Evolutionary conservation across 2,888 invertebrate species (phyloP).

Genomic region (Erebia ligea): DNA sequence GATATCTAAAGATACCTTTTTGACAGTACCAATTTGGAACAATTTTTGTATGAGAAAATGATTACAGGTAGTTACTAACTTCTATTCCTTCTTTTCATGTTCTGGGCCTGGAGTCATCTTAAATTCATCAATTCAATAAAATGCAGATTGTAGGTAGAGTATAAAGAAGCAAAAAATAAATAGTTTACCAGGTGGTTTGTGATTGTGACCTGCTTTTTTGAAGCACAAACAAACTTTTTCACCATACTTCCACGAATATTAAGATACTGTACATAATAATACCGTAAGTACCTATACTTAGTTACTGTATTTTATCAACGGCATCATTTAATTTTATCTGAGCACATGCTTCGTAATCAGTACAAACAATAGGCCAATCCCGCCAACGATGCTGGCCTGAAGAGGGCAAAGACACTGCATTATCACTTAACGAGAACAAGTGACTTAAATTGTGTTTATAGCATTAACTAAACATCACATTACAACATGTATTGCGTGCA

Average conservation of each 20-base stretch:
- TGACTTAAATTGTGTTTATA: conserved; percentile 81
- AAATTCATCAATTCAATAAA: too few relatives aligned
- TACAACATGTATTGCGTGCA: too few relatives aligned
- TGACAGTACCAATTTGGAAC: too few relatives aligned
- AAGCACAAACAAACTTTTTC: not conserved
- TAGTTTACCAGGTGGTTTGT: too few relatives aligned
- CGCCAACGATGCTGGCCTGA: conserved; percentile 38
- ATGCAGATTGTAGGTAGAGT: too few relatives aligned
- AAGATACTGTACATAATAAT: not conserved
- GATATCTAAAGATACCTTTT: too few relatives aligned
- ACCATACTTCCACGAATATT: conserved; percentile 2
- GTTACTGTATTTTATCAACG: conserved; percentile 2
- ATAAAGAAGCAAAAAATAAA: too few relatives aligned
- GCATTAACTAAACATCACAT: conserved; percentile 43
- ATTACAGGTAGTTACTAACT: not conserved
- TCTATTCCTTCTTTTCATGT: not conserved
- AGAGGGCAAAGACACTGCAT: conserved; percentile 75
- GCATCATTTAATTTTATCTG: conserved; percentile 13
- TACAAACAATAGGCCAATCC: conserved; percentile 52
- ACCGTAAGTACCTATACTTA: not conserved
- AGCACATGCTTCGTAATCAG: conserved; percentile 30
- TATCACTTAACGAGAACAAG: conserved; percentile 78
- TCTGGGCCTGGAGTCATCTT: not conserved
- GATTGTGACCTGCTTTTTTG: too few relatives aligned
- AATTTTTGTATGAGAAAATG: not conserved